These are phyloP conservation scores for Drosophila sturtevanti DNA, from an alignment of 1,140 invertebrate species.

Conservation along the genomic window DNA sequence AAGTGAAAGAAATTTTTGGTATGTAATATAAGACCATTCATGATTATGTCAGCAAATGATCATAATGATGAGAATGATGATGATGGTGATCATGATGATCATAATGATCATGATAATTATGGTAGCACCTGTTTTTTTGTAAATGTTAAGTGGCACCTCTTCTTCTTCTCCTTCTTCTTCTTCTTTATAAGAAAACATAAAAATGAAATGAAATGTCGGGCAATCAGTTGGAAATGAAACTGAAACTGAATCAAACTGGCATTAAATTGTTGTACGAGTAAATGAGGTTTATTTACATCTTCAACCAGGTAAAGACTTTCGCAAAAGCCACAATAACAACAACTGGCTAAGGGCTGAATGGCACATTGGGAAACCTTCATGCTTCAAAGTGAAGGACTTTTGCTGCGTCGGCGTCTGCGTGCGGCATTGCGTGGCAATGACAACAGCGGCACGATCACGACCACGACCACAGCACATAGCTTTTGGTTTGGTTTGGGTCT, in stretches of 20 bases:
- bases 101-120: not conserved
- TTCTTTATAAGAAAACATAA: slow-evolving; percentile 18
- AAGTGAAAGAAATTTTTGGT: slow-evolving; percentile 46
- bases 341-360: slow-evolving; percentile 21
- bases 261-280: slow-evolving; percentile 67
- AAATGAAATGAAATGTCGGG: slow-evolving; percentile 34
- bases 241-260: slow-evolving; percentile 43
- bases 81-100: slow-evolving; percentile 9
- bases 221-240: slow-evolving; percentile 53
- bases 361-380: slow-evolving; percentile 63
- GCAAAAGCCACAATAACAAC: slow-evolving; percentile 37
- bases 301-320: slow-evolving; percentile 48
- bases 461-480: not conserved
- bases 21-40: not conserved
- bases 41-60: slow-evolving; percentile 45
- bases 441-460: slow-evolving; percentile 42
- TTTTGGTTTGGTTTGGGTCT: not conserved
- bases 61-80: slow-evolving; percentile 5
- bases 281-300: slow-evolving; percentile 71
- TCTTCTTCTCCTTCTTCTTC: not conserved
- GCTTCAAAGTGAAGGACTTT: slow-evolving; percentile 77
- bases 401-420: slow-evolving; percentile 44
- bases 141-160: not conserved
- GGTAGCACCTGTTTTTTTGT: slow-evolving; percentile 18
- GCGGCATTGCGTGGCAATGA: slow-evolving; percentile 54